Percentiles rank a stretch among this genome's conserved stretches.
Conservation (phyloP, 2,888 invertebrate species). For the Cepaea hortensis region DNA sequence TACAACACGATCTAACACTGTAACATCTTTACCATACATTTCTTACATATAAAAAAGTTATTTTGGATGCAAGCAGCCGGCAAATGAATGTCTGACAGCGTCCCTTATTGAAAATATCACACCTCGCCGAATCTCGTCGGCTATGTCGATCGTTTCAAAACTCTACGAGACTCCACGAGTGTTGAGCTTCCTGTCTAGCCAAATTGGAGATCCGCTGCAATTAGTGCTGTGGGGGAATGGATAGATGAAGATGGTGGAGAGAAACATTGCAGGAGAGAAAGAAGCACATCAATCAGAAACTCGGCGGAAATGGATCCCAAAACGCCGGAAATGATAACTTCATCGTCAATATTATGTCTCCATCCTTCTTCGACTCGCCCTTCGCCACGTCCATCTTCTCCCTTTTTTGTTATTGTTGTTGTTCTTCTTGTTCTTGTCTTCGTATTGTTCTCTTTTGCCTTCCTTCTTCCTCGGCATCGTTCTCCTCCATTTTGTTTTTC, state of each 20-base stretch:
- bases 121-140: background rate
- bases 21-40: too few relatives aligned
- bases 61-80: background rate
- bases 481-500: background rate
- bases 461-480: too few relatives aligned
- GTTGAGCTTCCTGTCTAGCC: background rate
- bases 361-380: too few relatives aligned
- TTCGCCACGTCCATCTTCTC: too few relatives aligned
- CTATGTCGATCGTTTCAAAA: background rate
- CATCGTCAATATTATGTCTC: too few relatives aligned
- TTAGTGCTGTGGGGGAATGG: conserved; percentile 3
- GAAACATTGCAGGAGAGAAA: background rate
- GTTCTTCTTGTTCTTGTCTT: too few relatives aligned
- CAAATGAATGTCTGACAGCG: too few relatives aligned
- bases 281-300: background rate
- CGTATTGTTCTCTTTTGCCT: too few relatives aligned
- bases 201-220: background rate
- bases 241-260: background rate
- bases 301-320: background rate
- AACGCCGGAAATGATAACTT: too few relatives aligned
- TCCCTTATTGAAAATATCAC: background rate
- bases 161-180: background rate
- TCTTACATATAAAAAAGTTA: background rate
- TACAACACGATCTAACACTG: too few relatives aligned
- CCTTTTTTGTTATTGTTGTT: too few relatives aligned